phyloP scores from a whole-genome alignment of 2,888 invertebrate genomes.

The Pammene aurita region DNA sequence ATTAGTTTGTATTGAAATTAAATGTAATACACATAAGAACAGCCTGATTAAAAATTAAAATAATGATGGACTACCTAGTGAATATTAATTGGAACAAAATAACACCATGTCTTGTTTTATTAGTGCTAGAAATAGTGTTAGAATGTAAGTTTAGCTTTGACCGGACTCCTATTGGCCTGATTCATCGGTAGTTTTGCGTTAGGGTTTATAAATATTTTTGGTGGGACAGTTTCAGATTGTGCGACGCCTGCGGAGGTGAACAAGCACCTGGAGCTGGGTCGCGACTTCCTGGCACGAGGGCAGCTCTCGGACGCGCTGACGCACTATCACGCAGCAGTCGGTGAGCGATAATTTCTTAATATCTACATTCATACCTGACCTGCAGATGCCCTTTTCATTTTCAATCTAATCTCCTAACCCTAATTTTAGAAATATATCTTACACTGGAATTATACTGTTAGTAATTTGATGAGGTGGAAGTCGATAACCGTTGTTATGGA shows the following conservation, averaged over 20 bases:
- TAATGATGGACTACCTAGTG: slow-evolving; percentile 81
- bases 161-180: slow-evolving; percentile 42
- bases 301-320: slow-evolving; percentile 97
- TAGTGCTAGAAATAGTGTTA: slow-evolving; percentile 86
- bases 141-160: slow-evolving; percentile 81
- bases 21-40: slow-evolving; percentile 61
- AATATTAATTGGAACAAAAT: slow-evolving; percentile 85
- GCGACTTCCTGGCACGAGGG: slow-evolving; percentile 94
- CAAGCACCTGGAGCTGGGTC: slow-evolving; percentile 96
- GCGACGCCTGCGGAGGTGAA: slow-evolving; percentile 91
- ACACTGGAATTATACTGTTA: no score
- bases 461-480: not conserved
- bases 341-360: slow-evolving; percentile 78
- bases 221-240: slow-evolving; percentile 86
- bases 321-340: slow-evolving; percentile 99
- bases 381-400: not conserved
- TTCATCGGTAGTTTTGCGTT: slow-evolving; percentile 46
- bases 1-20: slow-evolving; percentile 71
- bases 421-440: no score
- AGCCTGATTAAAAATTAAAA: slow-evolving; percentile 58
- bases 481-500: not conserved
- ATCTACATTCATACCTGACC: not conserved
- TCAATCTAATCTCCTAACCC: not conserved
- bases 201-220: slow-evolving; percentile 51
- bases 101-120: slow-evolving; percentile 86